Evolutionary conservation across 2,113 vertebrate genomes (phyloP).

Genomic region (Cnemophilus loriae): DNA sequence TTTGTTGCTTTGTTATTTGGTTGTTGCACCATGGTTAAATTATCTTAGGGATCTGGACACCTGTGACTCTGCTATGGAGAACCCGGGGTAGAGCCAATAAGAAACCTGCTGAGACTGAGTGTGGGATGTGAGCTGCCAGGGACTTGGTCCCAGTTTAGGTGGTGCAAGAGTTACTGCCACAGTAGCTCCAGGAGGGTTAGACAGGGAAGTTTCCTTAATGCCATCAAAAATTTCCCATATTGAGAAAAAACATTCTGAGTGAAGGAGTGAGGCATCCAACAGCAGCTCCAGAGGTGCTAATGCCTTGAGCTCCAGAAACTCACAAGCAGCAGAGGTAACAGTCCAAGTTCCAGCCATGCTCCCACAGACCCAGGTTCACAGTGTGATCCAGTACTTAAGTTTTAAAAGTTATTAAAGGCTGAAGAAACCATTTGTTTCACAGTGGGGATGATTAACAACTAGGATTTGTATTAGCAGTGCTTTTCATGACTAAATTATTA

Average conservation of each 20-base stretch:
- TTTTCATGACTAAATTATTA: background rate
- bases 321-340: background rate
- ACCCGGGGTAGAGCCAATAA: background rate
- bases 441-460: background rate
- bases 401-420: background rate
- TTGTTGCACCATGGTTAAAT: background rate
- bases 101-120: background rate
- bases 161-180: background rate
- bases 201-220: background rate
- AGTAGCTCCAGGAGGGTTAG: background rate
- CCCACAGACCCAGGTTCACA: background rate
- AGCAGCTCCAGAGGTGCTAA: background rate
- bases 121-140: background rate
- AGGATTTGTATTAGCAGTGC: background rate
- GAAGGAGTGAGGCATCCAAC: background rate
- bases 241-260: background rate
- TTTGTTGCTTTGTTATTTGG: background rate
- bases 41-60: accelerated
- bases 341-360: background rate
- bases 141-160: background rate
- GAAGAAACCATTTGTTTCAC: background rate
- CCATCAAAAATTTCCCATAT: background rate
- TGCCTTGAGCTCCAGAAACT: background rate
- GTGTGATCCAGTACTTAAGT: background rate
- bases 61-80: background rate